phyloP scores from a whole-genome alignment of 2,113 vertebrate genomes.

The Anarhynchus alexandrinus region DNA sequence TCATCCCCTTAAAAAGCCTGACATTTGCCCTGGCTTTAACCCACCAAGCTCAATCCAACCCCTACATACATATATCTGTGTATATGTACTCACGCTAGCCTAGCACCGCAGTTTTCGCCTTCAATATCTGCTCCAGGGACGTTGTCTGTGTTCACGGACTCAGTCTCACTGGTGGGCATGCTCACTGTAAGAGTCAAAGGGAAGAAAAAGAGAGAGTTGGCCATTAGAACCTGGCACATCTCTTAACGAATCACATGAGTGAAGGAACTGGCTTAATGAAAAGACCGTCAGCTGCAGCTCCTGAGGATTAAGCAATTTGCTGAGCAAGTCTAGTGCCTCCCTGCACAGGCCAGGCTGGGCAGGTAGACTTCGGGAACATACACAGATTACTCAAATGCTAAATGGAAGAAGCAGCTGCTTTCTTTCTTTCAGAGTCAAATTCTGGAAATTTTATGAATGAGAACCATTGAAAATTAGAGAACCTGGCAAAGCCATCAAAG shows the following conservation, averaged over 20 bases:
- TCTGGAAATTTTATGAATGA: neutral
- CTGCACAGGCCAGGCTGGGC: neutral
- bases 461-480: neutral
- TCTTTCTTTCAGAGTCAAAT: neutral
- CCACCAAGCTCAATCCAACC: neutral
- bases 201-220: constrained; percentile 10
- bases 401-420: neutral
- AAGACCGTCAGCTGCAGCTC: neutral
- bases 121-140: constrained; percentile 91
- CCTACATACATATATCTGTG: constrained; percentile 19
- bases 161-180: constrained; percentile 97
- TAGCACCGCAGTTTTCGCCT: constrained; percentile 92
- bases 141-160: constrained; percentile 98
- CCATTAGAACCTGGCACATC: neutral
- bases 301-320: neutral
- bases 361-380: neutral
- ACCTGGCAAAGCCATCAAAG: neutral
- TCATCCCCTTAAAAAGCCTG: neutral
- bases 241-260: neutral
- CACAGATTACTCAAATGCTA: neutral
- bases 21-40: neutral
- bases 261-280: neutral
- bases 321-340: neutral
- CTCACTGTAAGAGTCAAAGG: constrained; percentile 84
- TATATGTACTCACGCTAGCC: constrained; percentile 90